Evolutionary conservation across 2,797 vertebrate species (phyloP), one percentile per base, ranked within the genome.

Genomic region (Echiichthys vipera): DNA sequence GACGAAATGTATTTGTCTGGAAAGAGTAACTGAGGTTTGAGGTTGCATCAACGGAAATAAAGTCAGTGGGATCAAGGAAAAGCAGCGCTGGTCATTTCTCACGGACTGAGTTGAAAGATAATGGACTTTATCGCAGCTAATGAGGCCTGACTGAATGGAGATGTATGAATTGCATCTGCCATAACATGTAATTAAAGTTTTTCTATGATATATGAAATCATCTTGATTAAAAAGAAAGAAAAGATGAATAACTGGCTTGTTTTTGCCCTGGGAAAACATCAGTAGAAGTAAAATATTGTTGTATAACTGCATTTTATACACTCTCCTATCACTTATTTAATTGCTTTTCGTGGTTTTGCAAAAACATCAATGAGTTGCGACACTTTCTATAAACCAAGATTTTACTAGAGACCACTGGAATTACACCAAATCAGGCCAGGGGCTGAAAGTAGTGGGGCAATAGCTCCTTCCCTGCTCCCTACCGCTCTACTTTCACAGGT

Each of bases 21-120:
- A 51, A 79, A 74, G 79, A 75, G 61, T 5, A 17, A 71, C 57
- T 75, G 76, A 85, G 72, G 81, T 84, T 83, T 84, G 75, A 81
- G 72, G 78, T 65, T 40, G 43, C 64, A 5, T 78, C 47, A 74
- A 71, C 50, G 24, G 74, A 83, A 71, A 73, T 83, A 63, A 84
- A 78, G 63, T 77, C 24, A 55, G n/a, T n/a, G 55, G 73, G 73
- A 79, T 74, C 4, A 20, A 59, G 65, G 45, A 70, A 27, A 47
- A 50, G 15, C 57, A 37, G 20, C 55, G 17, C 2, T 27, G 25
- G 20, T 42, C 43, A 57, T 70, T 62, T 64, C 74, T 74, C 49
- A 40, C 22, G 63, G 62, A 45, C 40, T 30, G 59, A 37, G 40
- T 39, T 42, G 51, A 40, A 39, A 34, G 36, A 77, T 63, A 40